These are phyloP conservation scores for Holcopasites calliopsidis DNA, from an alignment of 1,140 invertebrate genomes.

Conservation along the genomic window DNA sequence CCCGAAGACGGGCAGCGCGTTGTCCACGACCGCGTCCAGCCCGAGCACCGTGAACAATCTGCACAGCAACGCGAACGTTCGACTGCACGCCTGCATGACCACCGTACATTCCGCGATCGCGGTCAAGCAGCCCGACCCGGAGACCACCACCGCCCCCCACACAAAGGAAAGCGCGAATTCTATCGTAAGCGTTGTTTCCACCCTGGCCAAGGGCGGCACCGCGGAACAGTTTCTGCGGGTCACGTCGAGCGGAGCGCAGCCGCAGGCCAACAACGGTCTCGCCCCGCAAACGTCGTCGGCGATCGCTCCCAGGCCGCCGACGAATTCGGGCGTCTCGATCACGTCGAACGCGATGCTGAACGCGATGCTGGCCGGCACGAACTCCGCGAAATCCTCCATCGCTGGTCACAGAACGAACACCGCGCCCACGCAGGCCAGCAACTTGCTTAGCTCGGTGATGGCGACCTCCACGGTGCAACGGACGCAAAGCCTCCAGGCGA, in stretches of 20 bases:
- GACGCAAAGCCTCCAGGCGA: constrained; percentile 70
- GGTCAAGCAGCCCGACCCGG: constrained; percentile 51
- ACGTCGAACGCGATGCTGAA: constrained; percentile 78
- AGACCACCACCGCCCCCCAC: constrained; percentile 68
- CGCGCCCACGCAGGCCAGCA: constrained; percentile 71
- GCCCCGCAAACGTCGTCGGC: constrained; percentile 50
- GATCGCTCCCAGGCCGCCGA: constrained; percentile 41
- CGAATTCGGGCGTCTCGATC: constrained; percentile 70
- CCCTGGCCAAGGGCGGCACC: constrained; percentile 55
- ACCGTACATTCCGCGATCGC: constrained; percentile 35
- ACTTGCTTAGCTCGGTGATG: constrained; percentile 71
- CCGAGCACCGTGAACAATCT: constrained; percentile 57
- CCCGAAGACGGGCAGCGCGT: constrained; percentile 54
- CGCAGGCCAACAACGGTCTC: constrained; percentile 50
- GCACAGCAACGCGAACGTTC: constrained; percentile 52
- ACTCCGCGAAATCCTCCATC: constrained; percentile 71
- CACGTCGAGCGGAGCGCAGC: constrained; percentile 62
- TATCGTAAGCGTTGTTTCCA: constrained; percentile 65
- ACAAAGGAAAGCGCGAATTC: constrained; percentile 70
- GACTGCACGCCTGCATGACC: constrained; percentile 54
- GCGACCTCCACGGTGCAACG: constrained; percentile 67
- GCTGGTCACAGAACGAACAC: constrained; percentile 70
- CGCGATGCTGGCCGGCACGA: constrained; percentile 75
- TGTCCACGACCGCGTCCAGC: constrained; percentile 61
- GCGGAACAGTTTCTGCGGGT: constrained; percentile 67